phyloP scores from a whole-genome alignment of 2,797 vertebrate species.

The Premnoplex brunnescens region DNA sequence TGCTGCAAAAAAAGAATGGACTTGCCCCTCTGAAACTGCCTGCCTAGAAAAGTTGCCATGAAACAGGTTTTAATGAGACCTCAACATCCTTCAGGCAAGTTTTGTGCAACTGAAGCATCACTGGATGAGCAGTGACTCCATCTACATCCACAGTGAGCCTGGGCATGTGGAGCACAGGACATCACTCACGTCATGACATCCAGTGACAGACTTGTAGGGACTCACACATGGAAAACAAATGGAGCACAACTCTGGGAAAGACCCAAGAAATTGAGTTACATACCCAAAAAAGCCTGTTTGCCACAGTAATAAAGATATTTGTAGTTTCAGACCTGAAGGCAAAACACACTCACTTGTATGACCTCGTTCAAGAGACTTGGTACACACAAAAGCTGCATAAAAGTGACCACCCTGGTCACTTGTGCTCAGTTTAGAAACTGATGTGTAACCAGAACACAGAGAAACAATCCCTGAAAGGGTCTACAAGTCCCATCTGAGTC shows the following conservation, averaged over 20 bases:
- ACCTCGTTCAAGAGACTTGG: background rate
- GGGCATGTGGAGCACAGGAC: fast-evolving
- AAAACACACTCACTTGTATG: background rate
- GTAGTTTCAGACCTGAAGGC: background rate
- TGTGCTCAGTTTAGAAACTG: background rate
- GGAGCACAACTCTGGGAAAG: background rate
- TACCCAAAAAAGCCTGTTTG: background rate
- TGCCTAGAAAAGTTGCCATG: background rate
- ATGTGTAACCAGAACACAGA: background rate
- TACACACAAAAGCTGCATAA: background rate
- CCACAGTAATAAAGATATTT: background rate
- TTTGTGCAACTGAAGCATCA: background rate
- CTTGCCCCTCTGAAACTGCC: background rate
- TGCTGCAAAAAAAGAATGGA: background rate
- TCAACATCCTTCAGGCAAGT: background rate
- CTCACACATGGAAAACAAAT: background rate
- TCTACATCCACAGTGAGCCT: background rate
- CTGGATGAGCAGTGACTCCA: background rate
- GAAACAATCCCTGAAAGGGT: background rate
- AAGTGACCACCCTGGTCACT: background rate
- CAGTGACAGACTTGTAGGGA: background rate
- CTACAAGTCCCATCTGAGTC: background rate
- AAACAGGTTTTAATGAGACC: background rate
- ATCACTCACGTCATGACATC: background rate
- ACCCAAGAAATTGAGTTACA: background rate